Evolutionary conservation across 2,113 vertebrate species (phyloP).

Genomic region (Malaclemys terrapin): DNA sequence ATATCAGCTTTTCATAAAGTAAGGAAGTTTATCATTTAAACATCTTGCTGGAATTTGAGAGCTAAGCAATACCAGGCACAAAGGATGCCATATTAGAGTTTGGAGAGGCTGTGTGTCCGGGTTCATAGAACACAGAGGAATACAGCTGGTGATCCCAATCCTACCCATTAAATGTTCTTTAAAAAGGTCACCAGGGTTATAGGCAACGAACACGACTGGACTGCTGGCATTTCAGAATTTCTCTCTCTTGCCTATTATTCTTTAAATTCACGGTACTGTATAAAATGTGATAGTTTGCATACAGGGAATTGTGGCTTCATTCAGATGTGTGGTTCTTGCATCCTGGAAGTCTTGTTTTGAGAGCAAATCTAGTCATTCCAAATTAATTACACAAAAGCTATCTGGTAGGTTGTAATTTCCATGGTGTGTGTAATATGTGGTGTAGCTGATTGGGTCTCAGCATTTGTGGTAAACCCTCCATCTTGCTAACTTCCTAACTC

Average conservation of each 20-base stretch:
- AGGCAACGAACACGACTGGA: conserved; percentile 12
- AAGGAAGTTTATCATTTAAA: background rate
- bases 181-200: conserved; percentile 11
- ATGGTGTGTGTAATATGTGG: conserved; percentile 74
- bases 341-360: conserved; percentile 76
- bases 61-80: background rate
- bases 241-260: conserved; percentile 54
- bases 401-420: conserved; percentile 70
- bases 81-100: background rate
- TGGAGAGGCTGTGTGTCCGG: background rate
- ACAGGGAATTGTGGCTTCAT: conserved; percentile 67
- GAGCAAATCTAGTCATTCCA: conserved; percentile 65
- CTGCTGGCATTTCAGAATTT: conserved; percentile 59
- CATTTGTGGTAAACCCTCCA: conserved; percentile 69
- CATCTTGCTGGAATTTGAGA: background rate
- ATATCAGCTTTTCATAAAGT: background rate
- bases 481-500: conserved; percentile 72
- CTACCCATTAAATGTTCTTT: background rate
- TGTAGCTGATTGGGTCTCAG: conserved; percentile 69
- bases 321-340: conserved; percentile 62
- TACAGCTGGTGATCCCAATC: background rate
- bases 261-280: conserved; percentile 54
- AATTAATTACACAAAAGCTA: conserved; percentile 71
- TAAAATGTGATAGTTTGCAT: conserved; percentile 64
- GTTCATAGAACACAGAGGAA: background rate